These are phyloP conservation scores for Parnassius glacialis DNA, from an alignment of 2,888 invertebrate genomes.

Conservation along the genomic window DNA sequence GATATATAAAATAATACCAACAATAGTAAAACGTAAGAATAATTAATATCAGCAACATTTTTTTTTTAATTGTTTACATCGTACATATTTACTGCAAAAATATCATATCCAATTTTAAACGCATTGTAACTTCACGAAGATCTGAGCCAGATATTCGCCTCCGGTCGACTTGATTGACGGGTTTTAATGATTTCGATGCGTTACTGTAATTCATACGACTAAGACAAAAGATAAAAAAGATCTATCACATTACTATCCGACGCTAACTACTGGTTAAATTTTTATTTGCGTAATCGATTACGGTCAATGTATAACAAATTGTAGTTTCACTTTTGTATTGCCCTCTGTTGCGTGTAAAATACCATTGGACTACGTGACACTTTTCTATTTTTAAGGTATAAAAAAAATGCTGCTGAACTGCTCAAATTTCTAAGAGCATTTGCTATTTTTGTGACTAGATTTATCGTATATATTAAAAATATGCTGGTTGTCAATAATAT, in stretches of 20 bases:
- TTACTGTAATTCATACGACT: constrained; percentile 49
- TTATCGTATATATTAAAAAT: too few species aligned
- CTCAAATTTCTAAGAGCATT: too few species aligned
- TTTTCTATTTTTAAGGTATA: too few species aligned
- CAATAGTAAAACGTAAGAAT: too few species aligned
- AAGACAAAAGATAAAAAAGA: constrained; percentile 48
- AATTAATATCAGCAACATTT: background rate
- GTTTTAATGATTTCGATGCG: constrained; percentile 54
- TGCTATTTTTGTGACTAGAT: too few species aligned
- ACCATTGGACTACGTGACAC: too few species aligned
- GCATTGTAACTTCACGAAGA: constrained; percentile 20
- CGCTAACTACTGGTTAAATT: constrained; percentile 58
- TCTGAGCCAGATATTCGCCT: constrained; percentile 38
- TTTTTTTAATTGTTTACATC: background rate
- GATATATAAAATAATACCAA: too few species aligned
- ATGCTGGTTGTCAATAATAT: too few species aligned
- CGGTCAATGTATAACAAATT: constrained; percentile 39
- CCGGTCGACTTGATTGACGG: constrained; percentile 52
- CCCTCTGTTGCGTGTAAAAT: constrained; percentile 4
- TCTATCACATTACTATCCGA: constrained; percentile 14
- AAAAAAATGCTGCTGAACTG: too few species aligned
- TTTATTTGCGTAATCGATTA: constrained; percentile 58
- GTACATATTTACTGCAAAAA: constrained; percentile 13
- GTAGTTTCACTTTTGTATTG: constrained; percentile 50
- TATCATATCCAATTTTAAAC: constrained; percentile 23